A percentile compares a stretch with the other conserved stretches of the same genome.
These are phyloP conservation scores for Perizoma affinitatum DNA, from an alignment of 2,888 invertebrate genomes.

Conservation along the genomic window DNA sequence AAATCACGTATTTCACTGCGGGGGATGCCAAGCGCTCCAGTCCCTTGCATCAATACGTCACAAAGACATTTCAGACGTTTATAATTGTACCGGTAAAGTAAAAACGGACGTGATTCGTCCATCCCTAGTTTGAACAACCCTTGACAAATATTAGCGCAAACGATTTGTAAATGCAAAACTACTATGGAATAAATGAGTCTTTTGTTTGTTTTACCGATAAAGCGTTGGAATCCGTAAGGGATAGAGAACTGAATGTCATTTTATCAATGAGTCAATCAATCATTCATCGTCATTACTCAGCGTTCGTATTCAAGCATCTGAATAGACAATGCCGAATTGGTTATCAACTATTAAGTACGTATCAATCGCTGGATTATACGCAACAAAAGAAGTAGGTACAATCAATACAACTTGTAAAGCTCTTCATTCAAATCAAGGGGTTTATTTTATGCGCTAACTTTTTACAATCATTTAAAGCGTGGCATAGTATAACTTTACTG, in stretches of 20 bases:
- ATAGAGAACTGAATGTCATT: conserved; percentile 58
- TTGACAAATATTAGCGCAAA: conserved; percentile 13
- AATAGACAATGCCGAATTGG: conserved; percentile 57
- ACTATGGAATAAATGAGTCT: conserved; percentile 17
- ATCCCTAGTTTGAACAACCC: conserved; percentile 4
- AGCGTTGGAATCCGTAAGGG: conserved; percentile 29
- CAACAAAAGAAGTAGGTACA: conserved; percentile 4
- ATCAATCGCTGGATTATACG: conserved; percentile 33
- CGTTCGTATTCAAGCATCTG: conserved; percentile 52
- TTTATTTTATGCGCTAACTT: no score
- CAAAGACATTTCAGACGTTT: conserved; percentile 57
- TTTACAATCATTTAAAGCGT: no score
- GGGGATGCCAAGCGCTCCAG: conserved; percentile 59
- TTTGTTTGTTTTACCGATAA: conserved; percentile 24
- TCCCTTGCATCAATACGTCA: conserved; percentile 58
- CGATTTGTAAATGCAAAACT: conserved; percentile 21
- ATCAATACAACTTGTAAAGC: no score
- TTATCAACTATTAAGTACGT: conserved; percentile 25
- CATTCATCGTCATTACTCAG: conserved; percentile 71
- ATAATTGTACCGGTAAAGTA: conserved; percentile 64
- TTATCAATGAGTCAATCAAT: conserved; percentile 70
- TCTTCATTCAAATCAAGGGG: no score
- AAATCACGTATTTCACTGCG: conserved; percentile 71
- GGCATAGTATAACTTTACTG: no score
- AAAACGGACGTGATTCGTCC: conserved; percentile 14